These are phyloP conservation scores for Capromys pilorides DNA, from an alignment of 2,797 vertebrate genomes.

Conservation along the genomic window DNA sequence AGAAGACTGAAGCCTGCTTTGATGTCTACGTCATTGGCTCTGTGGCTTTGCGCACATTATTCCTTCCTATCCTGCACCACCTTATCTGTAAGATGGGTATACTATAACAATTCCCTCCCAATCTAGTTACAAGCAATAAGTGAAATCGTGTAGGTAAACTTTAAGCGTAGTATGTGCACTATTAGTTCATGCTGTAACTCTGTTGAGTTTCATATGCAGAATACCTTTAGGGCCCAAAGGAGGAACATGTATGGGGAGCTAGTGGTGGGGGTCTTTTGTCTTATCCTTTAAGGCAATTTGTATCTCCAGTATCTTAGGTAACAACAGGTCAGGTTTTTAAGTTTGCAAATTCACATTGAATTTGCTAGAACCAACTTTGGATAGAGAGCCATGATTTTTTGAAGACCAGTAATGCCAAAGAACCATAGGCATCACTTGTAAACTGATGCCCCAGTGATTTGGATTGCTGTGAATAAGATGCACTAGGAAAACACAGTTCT, in stretches of 20 bases:
- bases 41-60: neutral
- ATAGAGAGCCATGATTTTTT: neutral
- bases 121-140: neutral
- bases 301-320: neutral
- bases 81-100: neutral
- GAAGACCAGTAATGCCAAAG: neutral
- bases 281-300: neutral
- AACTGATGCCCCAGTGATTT: neutral
- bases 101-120: neutral
- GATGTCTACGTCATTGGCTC: too few species aligned
- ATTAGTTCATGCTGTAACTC: neutral
- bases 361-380: neutral
- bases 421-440: neutral
- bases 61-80: neutral
- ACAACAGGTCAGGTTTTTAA: neutral
- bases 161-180: neutral
- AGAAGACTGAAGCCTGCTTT: neutral
- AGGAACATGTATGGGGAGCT: neutral
- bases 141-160: neutral
- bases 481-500: neutral
- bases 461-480: neutral
- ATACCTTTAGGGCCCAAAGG: neutral
- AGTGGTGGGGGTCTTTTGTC: neutral
- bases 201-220: neutral
- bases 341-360: neutral